phyloP scores from a whole-genome alignment of 2,888 invertebrate genomes.

The Andricus quercusramuli region DNA sequence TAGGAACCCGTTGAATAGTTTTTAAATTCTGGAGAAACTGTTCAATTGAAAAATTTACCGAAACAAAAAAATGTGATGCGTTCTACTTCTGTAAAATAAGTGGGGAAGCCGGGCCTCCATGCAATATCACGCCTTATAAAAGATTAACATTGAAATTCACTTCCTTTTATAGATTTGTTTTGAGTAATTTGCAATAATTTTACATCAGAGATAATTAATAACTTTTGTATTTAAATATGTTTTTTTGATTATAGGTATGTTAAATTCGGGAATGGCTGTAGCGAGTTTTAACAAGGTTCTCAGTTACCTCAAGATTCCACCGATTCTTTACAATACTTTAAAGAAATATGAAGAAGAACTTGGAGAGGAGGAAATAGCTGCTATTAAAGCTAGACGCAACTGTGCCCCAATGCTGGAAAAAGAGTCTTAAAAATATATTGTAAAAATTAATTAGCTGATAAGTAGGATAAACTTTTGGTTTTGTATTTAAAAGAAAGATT shows the following conservation, averaged over 20 bases:
- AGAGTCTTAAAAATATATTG: neutral
- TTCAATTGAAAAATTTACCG: too few relatives aligned
- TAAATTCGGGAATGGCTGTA: neutral
- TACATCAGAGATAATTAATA: too few relatives aligned
- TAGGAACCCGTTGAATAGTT: too few relatives aligned
- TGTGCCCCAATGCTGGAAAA: neutral
- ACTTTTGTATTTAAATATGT: neutral
- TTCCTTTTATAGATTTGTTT: too few relatives aligned
- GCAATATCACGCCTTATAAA: too few relatives aligned
- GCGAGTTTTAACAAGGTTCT: constrained; percentile 1
- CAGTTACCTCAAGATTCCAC: neutral
- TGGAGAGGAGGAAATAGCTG: constrained; percentile 27
- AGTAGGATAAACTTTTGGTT: neutral
- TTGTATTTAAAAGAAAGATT: neutral
- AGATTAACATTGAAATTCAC: too few relatives aligned
- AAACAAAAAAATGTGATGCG: too few relatives aligned
- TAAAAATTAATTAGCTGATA: neutral
- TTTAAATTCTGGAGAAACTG: too few relatives aligned
- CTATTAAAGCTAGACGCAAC: constrained; percentile 27
- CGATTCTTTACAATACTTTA: neutral
- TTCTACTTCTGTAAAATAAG: too few relatives aligned
- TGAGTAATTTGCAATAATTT: too few relatives aligned
- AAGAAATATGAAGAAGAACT: constrained; percentile 26
- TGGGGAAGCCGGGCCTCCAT: too few relatives aligned
- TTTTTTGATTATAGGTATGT: neutral